phyloP scores from a whole-genome alignment of 2,113 vertebrate species.

The Albula glossodonta region DNA sequence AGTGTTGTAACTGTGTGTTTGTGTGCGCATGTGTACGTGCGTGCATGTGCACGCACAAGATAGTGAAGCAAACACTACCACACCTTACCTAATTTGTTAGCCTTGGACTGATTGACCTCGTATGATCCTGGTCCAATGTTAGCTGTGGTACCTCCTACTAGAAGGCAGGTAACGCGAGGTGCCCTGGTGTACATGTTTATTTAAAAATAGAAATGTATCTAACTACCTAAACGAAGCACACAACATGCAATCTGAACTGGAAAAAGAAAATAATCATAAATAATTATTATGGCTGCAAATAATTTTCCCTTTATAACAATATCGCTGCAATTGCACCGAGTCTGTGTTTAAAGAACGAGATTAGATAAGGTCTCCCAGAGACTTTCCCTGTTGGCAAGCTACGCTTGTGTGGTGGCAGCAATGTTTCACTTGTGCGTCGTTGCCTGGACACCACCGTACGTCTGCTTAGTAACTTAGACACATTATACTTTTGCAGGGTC shows the following conservation, averaged over 20 bases:
- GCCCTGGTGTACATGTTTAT: slow-evolving; percentile 61
- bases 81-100: slow-evolving; percentile 43
- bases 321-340: neutral
- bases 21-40: neutral
- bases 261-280: neutral
- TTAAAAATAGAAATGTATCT: neutral
- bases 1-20: neutral
- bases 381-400: no score
- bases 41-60: neutral
- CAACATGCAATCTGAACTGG: neutral
- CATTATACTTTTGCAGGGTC: neutral
- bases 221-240: neutral
- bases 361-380: neutral
- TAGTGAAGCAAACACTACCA: neutral
- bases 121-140: slow-evolving; percentile 65
- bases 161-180: slow-evolving; percentile 50
- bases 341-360: neutral
- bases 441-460: slow-evolving; percentile 21
- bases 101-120: slow-evolving; percentile 25
- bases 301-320: neutral
- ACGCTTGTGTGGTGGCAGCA: neutral
- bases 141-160: slow-evolving; percentile 36
- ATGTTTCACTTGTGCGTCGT: slow-evolving; percentile 15
- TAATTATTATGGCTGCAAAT: neutral
- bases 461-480: neutral